phyloP scores from a whole-genome alignment of 2,797 vertebrate genomes.

The Tenualosa ilisha region DNA sequence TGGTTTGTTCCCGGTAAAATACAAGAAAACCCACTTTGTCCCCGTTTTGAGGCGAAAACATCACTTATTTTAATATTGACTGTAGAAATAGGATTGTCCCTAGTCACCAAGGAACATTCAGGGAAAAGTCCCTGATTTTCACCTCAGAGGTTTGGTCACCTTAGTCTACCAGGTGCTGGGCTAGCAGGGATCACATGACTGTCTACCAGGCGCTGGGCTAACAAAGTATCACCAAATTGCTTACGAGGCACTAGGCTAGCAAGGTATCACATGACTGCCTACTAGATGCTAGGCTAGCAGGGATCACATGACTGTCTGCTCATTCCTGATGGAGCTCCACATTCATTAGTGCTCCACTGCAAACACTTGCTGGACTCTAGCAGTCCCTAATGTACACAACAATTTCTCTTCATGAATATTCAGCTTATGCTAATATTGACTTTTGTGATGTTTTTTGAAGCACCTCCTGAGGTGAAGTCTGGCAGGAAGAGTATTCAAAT shows the following conservation, averaged over 20 bases:
- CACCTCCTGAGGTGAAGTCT: constrained; percentile 42
- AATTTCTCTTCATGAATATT: constrained; percentile 54
- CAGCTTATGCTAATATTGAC: constrained; percentile 59
- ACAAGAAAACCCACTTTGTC: too few species aligned
- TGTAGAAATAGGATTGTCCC: too few species aligned
- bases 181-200: too few species aligned
- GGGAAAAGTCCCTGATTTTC: too few species aligned
- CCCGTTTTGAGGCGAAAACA: too few species aligned
- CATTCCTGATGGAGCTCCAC: constrained; percentile 34
- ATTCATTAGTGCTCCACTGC: constrained; percentile 46
- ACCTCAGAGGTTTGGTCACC: too few species aligned
- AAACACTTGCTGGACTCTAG: constrained; percentile 47
- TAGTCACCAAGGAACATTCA: too few species aligned
- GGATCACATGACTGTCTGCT: constrained; percentile 32
- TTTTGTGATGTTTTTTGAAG: constrained; percentile 48
- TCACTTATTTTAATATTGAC: too few species aligned
- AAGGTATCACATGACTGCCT: background rate
- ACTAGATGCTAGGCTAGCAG: too few species aligned
- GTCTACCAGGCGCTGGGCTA: constrained; percentile 20
- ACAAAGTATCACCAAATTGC: background rate
- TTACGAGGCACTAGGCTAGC: constrained; percentile 1
- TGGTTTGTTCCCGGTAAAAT: too few species aligned
- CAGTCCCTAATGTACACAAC: constrained; percentile 35
- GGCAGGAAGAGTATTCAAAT: constrained; percentile 38
- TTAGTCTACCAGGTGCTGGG: too few species aligned